Percentiles rank a stretch among this genome's conserved stretches.
These are phyloP conservation scores for Neopipo cinnamomea DNA, from an alignment of 2,113 vertebrate species.

Conservation along the genomic window DNA sequence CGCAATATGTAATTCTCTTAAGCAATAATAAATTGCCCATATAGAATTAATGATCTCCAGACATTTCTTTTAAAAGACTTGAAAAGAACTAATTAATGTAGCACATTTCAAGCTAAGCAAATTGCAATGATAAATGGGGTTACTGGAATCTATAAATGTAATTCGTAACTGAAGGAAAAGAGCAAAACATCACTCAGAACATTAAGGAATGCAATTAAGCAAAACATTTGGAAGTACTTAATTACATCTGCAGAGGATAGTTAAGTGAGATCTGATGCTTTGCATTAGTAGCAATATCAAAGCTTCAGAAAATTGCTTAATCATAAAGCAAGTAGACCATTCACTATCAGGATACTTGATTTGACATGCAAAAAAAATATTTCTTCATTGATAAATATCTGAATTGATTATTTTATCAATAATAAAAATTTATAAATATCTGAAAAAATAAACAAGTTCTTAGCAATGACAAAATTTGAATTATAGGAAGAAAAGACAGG, in stretches of 20 bases:
- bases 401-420: too few relatives aligned
- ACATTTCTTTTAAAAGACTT: conserved; percentile 60
- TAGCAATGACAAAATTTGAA: not conserved
- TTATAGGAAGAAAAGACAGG: not conserved
- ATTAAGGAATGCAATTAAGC: conserved; percentile 67
- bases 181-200: conserved; percentile 64
- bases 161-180: conserved; percentile 55
- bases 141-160: conserved; percentile 61
- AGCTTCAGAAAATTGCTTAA: not conserved
- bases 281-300: conserved; percentile 15
- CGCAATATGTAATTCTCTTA: conserved; percentile 42
- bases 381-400: not conserved
- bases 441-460: not conserved
- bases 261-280: conserved; percentile 38
- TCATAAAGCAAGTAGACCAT: not conserved
- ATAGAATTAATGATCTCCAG: conserved; percentile 66
- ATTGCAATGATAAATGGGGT: conserved; percentile 69
- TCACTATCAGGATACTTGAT: not conserved
- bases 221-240: conserved; percentile 69
- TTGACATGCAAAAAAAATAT: not conserved
- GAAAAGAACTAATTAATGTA: conserved; percentile 70
- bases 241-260: conserved; percentile 59
- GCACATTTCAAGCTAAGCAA: conserved; percentile 63
- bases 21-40: conserved; percentile 64
- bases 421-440: too few relatives aligned